Evolutionary conservation across 2,888 invertebrate genomes (phyloP).

Genomic region (Drosophila pseudotalamancana): DNA sequence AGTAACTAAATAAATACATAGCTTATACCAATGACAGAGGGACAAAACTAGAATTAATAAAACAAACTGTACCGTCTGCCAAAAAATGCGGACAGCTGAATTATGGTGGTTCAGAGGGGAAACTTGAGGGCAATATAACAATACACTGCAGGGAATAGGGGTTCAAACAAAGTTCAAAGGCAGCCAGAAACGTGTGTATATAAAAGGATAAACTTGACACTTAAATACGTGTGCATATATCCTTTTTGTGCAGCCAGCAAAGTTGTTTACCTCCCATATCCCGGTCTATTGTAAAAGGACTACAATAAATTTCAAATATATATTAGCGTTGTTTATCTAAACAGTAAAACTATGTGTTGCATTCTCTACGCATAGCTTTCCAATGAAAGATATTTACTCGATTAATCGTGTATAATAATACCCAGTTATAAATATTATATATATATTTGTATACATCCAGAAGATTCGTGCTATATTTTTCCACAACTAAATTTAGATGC

Average conservation of each 20-base stretch:
- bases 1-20: too few relatives aligned
- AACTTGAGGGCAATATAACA: slow-evolving; percentile 4
- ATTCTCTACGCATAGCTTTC: not conserved
- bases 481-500: slow-evolving; percentile 71
- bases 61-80: slow-evolving; percentile 53
- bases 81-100: not conserved
- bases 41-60: not conserved
- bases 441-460: slow-evolving; percentile 2
- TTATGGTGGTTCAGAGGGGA: slow-evolving; percentile 38
- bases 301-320: not conserved
- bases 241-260: not conserved
- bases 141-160: slow-evolving; percentile 7
- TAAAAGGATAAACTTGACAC: slow-evolving; percentile 3
- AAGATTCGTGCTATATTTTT: slow-evolving; percentile 55
- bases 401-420: slow-evolving; percentile 3
- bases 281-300: not conserved
- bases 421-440: slow-evolving; percentile 3
- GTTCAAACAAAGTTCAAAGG: slow-evolving; percentile 20
- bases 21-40: not conserved
- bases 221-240: not conserved
- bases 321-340: too few relatives aligned
- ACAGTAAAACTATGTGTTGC: too few relatives aligned
- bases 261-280: not conserved
- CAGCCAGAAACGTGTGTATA: slow-evolving; percentile 8
- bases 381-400: slow-evolving; percentile 1